phyloP scores from a whole-genome alignment of 2,113 vertebrate species.

The Sinocyclocheilus rhinocerous region DNA sequence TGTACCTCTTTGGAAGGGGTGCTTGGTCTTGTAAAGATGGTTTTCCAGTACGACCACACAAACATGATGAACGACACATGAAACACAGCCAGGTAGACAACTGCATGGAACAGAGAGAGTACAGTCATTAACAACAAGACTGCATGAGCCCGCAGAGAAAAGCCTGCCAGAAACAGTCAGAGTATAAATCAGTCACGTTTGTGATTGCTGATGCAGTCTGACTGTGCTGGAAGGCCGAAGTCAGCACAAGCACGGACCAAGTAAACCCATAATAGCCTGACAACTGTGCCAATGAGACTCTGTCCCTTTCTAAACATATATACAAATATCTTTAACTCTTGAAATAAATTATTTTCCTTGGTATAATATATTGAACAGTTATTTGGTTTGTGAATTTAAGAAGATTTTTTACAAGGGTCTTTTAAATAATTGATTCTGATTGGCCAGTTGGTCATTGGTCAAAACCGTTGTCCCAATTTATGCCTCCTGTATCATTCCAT shows the following conservation, averaged over 20 bases:
- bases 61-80: constrained; percentile 93
- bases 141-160: neutral
- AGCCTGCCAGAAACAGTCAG: neutral
- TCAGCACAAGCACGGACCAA: constrained; percentile 28
- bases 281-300: neutral
- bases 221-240: neutral
- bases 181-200: constrained; percentile 28
- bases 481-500: too few species aligned
- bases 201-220: constrained; percentile 37
- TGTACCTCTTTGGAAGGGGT: constrained; percentile 89
- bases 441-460: neutral
- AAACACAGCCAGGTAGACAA: constrained; percentile 93
- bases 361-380: neutral
- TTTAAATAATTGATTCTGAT: neutral
- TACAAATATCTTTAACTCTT: neutral
- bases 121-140: neutral
- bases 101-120: constrained; percentile 77
- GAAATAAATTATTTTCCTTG: neutral
- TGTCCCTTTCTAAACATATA: neutral
- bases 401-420: neutral
- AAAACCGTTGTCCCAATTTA: neutral
- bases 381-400: neutral
- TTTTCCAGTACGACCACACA: constrained; percentile 97
- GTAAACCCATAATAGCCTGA: neutral
- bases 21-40: constrained; percentile 88